Evolutionary conservation across 2,888 invertebrate species (phyloP).

Genomic region (Idaea aversata): DNA sequence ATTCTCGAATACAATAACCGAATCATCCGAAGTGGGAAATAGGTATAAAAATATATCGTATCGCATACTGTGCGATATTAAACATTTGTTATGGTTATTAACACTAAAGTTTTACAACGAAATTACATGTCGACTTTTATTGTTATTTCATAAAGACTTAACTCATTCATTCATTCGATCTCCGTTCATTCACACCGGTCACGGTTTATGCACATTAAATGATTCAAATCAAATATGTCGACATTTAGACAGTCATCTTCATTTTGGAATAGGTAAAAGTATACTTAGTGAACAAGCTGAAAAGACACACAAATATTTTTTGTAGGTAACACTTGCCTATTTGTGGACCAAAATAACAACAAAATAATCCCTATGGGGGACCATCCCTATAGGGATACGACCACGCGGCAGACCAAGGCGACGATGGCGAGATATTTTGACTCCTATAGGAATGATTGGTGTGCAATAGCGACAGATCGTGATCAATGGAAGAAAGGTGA

Average conservation of each 20-base stretch:
- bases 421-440: no score
- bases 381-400: no score
- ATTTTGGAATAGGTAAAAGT: background rate
- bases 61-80: background rate
- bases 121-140: conserved; percentile 2
- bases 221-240: conserved; percentile 2
- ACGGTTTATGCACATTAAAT: conserved; percentile 3
- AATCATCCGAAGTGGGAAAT: background rate
- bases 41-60: background rate
- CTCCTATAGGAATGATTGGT: no score
- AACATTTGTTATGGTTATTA: conserved; percentile 5
- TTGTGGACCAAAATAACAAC: no score
- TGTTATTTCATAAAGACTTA: conserved; percentile 3
- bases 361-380: no score
- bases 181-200: conserved; percentile 13
- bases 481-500: no score
- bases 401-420: no score
- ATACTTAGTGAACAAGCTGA: background rate
- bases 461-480: no score
- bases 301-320: no score
- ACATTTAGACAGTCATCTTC: background rate
- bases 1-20: conserved; percentile 1
- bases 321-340: no score
- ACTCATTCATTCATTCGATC: conserved; percentile 12
- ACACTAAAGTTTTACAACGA: conserved; percentile 1